A percentile compares a stretch with the other conserved stretches of the same genome.
Evolutionary conservation across 1,140 invertebrate species (phyloP).

Genomic region (Heliconius melpomene): DNA sequence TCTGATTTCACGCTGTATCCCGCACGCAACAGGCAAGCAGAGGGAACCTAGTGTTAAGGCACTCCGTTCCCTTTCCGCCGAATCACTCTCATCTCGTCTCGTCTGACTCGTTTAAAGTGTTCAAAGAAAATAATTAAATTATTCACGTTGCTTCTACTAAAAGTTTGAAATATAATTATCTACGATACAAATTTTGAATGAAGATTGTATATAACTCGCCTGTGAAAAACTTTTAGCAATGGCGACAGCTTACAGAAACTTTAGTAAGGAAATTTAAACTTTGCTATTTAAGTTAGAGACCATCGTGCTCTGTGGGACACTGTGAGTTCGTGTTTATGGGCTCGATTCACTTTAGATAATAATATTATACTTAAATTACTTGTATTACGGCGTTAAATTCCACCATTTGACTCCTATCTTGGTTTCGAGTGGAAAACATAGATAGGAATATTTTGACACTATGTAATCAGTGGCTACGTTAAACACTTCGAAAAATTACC

Average conservation of each 20-base stretch:
- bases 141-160: neutral
- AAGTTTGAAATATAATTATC: neutral
- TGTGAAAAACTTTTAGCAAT: neutral
- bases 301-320: neutral
- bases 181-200: neutral
- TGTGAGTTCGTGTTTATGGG: neutral
- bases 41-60: too few species aligned
- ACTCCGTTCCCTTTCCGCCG: too few species aligned
- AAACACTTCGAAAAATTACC: slow-evolving; percentile 42
- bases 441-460: too few species aligned
- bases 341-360: neutral
- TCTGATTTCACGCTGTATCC: too few species aligned
- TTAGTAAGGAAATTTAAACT: neutral
- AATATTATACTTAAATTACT: neutral
- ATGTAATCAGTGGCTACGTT: too few species aligned
- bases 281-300: neutral
- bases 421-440: too few species aligned
- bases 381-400: too few species aligned
- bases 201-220: neutral
- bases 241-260: neutral
- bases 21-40: too few species aligned
- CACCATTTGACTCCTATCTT: accelerated
- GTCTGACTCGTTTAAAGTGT: too few species aligned
- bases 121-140: neutral
- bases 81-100: too few species aligned